These are phyloP conservation scores for Rhinichthys klamathensis DNA, from an alignment of 2,113 vertebrate species.

Conservation along the genomic window DNA sequence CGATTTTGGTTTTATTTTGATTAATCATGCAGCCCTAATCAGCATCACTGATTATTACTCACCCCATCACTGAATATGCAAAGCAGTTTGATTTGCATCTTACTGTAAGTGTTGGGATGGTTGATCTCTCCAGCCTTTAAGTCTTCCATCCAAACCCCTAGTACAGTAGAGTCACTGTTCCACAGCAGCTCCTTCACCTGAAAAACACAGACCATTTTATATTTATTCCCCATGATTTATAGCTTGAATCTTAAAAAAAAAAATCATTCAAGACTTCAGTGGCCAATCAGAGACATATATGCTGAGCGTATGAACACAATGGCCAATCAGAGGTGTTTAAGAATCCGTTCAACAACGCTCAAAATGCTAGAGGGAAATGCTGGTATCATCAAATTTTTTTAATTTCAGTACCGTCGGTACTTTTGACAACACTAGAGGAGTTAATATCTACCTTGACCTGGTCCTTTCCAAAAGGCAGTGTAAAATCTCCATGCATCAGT, in stretches of 20 bases:
- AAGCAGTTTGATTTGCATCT: slow-evolving; percentile 55
- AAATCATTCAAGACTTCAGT: neutral
- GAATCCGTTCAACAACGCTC: too few species aligned
- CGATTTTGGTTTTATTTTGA: neutral
- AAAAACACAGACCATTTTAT: slow-evolving; percentile 24
- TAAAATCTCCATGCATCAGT: slow-evolving; percentile 93
- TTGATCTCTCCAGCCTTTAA: slow-evolving; percentile 66
- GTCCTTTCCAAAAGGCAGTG: slow-evolving; percentile 85
- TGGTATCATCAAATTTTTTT: too few species aligned
- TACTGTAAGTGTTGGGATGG: slow-evolving; percentile 77
- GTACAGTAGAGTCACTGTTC: slow-evolving; percentile 90
- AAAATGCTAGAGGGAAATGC: too few species aligned
- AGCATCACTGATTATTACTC: neutral
- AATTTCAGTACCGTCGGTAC: too few species aligned
- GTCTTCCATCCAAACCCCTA: slow-evolving; percentile 92
- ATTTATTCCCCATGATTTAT: slow-evolving; percentile 3
- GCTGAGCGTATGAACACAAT: too few species aligned
- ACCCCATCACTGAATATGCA: neutral
- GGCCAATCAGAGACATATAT: too few species aligned
- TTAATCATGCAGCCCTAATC: neutral
- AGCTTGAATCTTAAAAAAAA: neutral
- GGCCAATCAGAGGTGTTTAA: too few species aligned
- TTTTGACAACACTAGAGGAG: neutral
- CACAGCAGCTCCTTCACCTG: slow-evolving; percentile 93
- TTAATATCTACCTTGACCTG: slow-evolving; percentile 79